Base-by-base conservation (phyloP, 2,113 vertebrate genomes). In the Dasyprocta punctata region DNA sequence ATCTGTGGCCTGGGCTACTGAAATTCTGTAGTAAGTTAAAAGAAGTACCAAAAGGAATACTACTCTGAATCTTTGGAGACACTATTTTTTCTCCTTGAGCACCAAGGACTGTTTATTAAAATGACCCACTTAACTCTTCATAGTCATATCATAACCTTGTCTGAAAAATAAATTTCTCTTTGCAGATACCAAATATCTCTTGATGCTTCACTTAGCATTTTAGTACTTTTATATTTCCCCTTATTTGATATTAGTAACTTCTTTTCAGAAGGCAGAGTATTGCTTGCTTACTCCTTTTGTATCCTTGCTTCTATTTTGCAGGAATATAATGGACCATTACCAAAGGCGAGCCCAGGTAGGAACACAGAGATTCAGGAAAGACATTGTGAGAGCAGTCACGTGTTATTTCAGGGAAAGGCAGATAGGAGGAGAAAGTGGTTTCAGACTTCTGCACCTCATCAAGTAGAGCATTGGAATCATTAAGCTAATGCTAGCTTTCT, bases 211-310 rank as follows among this genome's bases (percentile, higher is more conserved):
- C 28, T 92, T 6, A 90, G 7, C 10, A 92, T 77, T 85, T 84
- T 26, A 65, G 11, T 56, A 5, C n/a, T 77, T 86, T 22, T 7
- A 49, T 63, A n/a, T 80, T n/a, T 81, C 12, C 56, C 3, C 36
- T 86, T 94, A 16, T 63, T 93, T 3, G 28, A 7, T 73, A 58
- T 63, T 93, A 90, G 81, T 86, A 75, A 85, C 92, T 20, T 54
- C 82, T 85, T 96, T 95, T 24, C n/a, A 89, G 52, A 82, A 77
- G 17, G 9, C 56, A 78, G 63, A 60, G 3, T 6, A 17, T 90
- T 82, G 26, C 1, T 81, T 88, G 8, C 52, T 81, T 90, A 16
- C 0, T 81, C 10, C 81, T 58, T 90, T 14, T 71, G 5, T 77
- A 47, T 28, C 30, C 94, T 4, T 69, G 17, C 7, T 2, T 11